These are phyloP conservation scores for Acrocyrtus sp. DNA, from an alignment of 2,888 invertebrate genomes.

Conservation along the genomic window DNA sequence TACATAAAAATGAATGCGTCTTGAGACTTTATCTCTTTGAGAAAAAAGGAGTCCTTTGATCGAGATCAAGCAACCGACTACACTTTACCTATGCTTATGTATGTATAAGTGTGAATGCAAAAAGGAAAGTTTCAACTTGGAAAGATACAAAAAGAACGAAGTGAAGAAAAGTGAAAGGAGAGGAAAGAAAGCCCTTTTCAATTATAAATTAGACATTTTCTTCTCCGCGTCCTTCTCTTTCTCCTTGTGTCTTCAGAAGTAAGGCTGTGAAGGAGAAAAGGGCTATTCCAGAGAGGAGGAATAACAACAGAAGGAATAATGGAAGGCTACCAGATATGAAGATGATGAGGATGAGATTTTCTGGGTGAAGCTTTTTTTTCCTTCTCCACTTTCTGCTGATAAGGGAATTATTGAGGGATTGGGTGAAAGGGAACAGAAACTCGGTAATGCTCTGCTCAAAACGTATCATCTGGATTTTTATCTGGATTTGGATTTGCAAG, in stretches of 20 bases:
- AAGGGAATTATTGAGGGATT: slow-evolving; percentile 34
- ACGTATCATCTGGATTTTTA: no score
- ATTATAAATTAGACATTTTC: slow-evolving; percentile 39
- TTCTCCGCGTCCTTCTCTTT: no score
- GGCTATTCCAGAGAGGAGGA: not conserved
- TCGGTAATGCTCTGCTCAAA: no score
- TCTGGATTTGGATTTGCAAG: no score
- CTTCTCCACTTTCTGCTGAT: slow-evolving; percentile 17
- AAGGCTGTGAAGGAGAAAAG: not conserved
- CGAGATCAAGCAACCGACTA: no score
- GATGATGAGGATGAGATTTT: slow-evolving; percentile 31
- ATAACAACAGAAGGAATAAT: not conserved
- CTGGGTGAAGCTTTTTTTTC: slow-evolving; percentile 16
- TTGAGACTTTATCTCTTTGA: no score
- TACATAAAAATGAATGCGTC: no score
- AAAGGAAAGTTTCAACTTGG: no score
- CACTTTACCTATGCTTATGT: no score
- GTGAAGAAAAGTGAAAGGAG: slow-evolving; percentile 16
- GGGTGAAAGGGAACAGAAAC: no score
- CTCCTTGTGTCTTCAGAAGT: not conserved
- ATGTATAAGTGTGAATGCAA: no score
- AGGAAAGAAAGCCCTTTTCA: slow-evolving; percentile 30
- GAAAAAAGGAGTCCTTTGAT: no score
- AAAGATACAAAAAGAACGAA: slow-evolving; percentile 16
- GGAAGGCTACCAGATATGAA: slow-evolving; percentile 7